Base-by-base conservation (phyloP, 2,113 vertebrate species). In the Meriones unguiculatus region DNA sequence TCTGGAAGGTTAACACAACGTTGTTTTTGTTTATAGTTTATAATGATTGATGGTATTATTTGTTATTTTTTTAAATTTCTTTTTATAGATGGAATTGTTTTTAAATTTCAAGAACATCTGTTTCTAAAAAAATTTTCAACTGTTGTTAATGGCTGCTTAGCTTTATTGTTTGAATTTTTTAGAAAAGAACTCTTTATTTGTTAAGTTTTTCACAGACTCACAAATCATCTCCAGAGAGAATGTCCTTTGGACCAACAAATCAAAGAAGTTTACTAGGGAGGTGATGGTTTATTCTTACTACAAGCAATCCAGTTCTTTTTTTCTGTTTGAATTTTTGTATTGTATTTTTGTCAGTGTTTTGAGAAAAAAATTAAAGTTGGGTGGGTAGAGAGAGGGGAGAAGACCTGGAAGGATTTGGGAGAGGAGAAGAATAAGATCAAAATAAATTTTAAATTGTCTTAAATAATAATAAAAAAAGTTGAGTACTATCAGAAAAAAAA, bases 51-150 rank as follows among this genome's bases (percentile, higher is more conserved):
- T 73, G 65, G 20, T 32, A 5, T 30, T 20, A 30, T 62, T 62
- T 73, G n/a, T 17, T 59, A 20, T 78, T 46, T 8, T 96, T 52
- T 8, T 12, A 57, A 14, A 14, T 72, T 70, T 78, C 4, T 82
- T 91, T 82, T 86, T 76, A 73, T 52, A 54, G 52, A 15, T n/a
- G 67, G 70, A 54, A 9, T 89, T 95, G 28, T n/a, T 65, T 50
- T 84, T 69, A 86, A 10, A 52, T 2, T 90, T 84, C 46, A 76
- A 95, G 82, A 87, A 69, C 13, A 57, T 50, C 35, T 92, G 76
- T 62, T 69, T 81, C 72, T 90, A 88, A 86, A 80, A 76, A 80
- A 76, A 6, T 17, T 87, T 77, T 41, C 93, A 96, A 92, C 17
- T 50, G 4, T 72, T 59, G 28, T 28, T 41, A 65, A 35, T 14